phyloP scores from a whole-genome alignment of 2,113 vertebrate species.

The Gallinago undulata region DNA sequence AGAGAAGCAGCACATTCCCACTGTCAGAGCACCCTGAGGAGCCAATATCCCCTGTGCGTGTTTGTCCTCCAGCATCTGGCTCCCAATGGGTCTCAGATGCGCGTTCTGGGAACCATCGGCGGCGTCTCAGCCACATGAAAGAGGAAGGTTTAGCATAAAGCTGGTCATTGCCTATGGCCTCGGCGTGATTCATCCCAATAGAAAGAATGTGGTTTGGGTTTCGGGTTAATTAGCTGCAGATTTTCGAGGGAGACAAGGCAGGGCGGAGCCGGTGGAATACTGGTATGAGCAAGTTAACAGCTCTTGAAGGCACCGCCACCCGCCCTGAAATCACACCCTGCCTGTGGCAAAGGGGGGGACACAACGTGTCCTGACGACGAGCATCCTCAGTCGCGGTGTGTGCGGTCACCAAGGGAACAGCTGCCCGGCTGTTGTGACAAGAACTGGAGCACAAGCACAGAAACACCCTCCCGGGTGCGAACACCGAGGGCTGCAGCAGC shows the following conservation, averaged over 20 bases:
- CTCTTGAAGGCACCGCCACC: neutral
- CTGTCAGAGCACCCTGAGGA: neutral
- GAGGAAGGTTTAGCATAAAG: constrained; percentile 38
- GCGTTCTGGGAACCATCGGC: constrained; percentile 33
- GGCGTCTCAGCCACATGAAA: constrained; percentile 36
- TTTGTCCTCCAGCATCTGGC: constrained; percentile 28
- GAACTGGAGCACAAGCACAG: neutral
- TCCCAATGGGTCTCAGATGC: neutral
- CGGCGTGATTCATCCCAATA: neutral
- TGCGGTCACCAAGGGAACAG: neutral
- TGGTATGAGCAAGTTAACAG: neutral
- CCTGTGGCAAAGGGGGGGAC: neutral
- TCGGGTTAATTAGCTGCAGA: constrained; percentile 59
- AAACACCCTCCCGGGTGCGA: neutral
- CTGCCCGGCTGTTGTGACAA: neutral
- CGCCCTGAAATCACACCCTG: neutral
- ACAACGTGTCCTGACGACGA: fast-evolving
- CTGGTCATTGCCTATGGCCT: constrained; percentile 46
- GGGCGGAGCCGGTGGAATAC: constrained; percentile 27
- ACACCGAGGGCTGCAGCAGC: neutral
- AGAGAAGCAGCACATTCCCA: neutral
- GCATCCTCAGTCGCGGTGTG: neutral
- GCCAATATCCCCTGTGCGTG: neutral
- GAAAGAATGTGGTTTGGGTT: constrained; percentile 59
- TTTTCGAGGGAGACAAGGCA: constrained; percentile 15